phyloP scores from a whole-genome alignment of 1,140 invertebrate species.

The Calliopsis andreniformis region DNA sequence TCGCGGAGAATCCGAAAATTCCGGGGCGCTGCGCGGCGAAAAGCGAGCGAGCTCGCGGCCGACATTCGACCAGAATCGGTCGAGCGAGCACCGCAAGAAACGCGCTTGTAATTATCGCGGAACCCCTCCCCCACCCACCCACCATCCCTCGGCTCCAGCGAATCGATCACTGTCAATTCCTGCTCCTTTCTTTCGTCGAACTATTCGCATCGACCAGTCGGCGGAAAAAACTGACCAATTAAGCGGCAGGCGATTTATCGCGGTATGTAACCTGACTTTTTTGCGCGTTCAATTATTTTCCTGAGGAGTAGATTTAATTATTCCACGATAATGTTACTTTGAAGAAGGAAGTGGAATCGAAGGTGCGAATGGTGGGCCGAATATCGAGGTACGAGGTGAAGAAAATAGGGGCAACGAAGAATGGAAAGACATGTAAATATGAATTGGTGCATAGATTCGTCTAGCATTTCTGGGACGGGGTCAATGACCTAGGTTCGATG shows the following conservation, averaged over 20 bases:
- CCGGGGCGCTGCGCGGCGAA: conserved; percentile 38
- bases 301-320: conserved; percentile 4
- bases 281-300: conserved; percentile 2
- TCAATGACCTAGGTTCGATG: no score
- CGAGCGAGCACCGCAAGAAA: conserved; percentile 47
- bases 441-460: no score
- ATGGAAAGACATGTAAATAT: no score
- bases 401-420: no score
- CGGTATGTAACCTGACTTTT: neutral
- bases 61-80: conserved; percentile 38
- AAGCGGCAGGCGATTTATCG: conserved; percentile 34
- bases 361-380: neutral
- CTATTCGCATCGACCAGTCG: conserved; percentile 22
- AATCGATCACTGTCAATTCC: conserved; percentile 49
- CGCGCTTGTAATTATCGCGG: conserved; percentile 53
- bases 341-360: neutral
- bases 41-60: conserved; percentile 25
- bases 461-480: no score
- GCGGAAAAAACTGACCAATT: conserved; percentile 34
- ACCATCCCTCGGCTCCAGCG: conserved; percentile 9
- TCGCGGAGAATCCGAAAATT: conserved; percentile 69
- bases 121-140: conserved; percentile 14
- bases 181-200: conserved; percentile 35
- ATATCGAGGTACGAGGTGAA: no score
- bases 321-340: neutral